These are phyloP conservation scores for Betta splendens DNA, from an alignment of 2,797 vertebrate species.

Conservation along the genomic window DNA sequence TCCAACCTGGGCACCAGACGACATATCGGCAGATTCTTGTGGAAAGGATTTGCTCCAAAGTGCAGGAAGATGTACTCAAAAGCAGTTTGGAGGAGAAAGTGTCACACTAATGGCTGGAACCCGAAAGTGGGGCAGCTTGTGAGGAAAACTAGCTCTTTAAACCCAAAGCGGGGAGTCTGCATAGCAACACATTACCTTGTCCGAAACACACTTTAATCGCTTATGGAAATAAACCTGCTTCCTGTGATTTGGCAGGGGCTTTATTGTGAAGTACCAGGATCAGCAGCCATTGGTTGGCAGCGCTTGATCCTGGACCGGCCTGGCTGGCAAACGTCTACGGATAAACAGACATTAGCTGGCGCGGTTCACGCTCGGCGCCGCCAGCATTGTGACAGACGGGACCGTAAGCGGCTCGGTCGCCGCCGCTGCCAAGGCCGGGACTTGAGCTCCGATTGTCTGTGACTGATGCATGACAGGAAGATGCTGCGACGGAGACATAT, in stretches of 20 bases:
- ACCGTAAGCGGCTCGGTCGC: constrained; percentile 49
- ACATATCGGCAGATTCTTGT: neutral
- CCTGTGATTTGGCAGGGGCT: constrained; percentile 45
- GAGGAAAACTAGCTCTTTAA: neutral
- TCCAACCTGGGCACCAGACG: neutral
- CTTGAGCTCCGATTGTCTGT: constrained; percentile 62
- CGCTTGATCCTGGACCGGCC: constrained; percentile 30
- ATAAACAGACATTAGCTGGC: constrained; percentile 61
- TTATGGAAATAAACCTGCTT: constrained; percentile 15
- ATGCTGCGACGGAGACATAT: constrained; percentile 5
- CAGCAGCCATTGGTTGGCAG: constrained; percentile 42
- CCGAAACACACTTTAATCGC: constrained; percentile 26
- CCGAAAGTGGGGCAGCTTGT: constrained; percentile 21
- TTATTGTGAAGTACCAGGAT: constrained; percentile 32
- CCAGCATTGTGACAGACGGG: constrained; percentile 67
- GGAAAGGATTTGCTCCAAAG: neutral
- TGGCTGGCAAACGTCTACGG: constrained; percentile 43
- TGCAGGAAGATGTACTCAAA: neutral
- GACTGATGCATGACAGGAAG: constrained; percentile 25
- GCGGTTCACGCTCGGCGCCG: constrained; percentile 27
- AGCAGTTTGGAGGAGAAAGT: constrained; percentile 9
- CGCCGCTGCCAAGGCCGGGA: constrained; percentile 55
- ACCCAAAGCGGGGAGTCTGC: constrained; percentile 24
- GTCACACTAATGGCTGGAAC: constrained; percentile 4
- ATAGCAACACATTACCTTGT: constrained; percentile 22